Conservation (phyloP, 2,113 vertebrate species). For the Panthera uncia region DNA sequence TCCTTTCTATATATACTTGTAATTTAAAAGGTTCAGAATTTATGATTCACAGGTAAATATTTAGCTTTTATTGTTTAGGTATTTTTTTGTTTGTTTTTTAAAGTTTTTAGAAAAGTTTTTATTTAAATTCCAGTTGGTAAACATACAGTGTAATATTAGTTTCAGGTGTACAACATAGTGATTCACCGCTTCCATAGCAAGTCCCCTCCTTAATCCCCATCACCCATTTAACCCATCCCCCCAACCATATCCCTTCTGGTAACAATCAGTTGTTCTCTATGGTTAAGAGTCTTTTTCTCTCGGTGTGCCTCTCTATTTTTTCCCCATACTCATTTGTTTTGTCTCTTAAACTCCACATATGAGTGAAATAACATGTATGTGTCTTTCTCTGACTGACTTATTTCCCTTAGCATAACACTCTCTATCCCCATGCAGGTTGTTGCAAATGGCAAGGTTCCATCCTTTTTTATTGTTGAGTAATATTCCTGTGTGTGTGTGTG, state of each 20-base stretch:
- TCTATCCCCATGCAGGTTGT: not conserved
- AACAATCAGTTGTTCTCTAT: not conserved
- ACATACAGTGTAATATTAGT: not conserved
- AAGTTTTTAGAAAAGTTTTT: not conserved
- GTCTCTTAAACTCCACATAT: not conserved
- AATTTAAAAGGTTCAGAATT: not conserved
- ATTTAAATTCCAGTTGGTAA: not conserved
- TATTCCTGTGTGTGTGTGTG: not conserved
- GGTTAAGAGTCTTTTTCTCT: not conserved
- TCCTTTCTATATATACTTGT: not conserved
- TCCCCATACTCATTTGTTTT: not conserved
- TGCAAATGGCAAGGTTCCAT: not conserved
- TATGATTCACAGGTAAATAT: not conserved
- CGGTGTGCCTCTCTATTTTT: not conserved
- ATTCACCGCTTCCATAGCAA: not conserved
- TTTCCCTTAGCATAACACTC: not conserved
- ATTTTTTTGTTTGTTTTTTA: not conserved
- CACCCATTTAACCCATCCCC: not conserved
- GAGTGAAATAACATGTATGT: not conserved
- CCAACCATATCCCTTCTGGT: not conserved
- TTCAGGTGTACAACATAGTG: not conserved
- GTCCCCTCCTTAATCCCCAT: not conserved
- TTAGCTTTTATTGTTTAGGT: not conserved
- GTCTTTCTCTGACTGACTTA: not conserved
- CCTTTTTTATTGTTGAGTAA: not conserved